A percentile compares a stretch with the other conserved stretches of the same genome.
phyloP scores from a whole-genome alignment of 2,888 invertebrate genomes.

The Spisula subtruncata region DNA sequence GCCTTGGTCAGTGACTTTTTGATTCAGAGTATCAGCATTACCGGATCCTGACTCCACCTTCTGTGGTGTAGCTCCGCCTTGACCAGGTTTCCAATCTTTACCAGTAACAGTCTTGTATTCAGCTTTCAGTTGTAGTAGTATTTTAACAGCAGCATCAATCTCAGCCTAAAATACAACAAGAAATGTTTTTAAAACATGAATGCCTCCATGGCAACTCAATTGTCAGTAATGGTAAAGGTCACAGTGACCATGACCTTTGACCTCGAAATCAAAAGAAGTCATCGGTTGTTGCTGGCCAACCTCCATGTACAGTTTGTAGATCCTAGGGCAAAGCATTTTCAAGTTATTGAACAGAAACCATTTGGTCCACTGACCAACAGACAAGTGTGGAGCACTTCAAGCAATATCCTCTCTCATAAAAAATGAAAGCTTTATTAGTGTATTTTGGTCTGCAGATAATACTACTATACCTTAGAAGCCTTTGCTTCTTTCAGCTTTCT shows the following conservation, averaged over 20 bases:
- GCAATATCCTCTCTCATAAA: no score
- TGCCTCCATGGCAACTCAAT: no score
- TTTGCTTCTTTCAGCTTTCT: constrained; percentile 91
- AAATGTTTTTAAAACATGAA: background rate
- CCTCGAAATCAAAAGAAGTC: no score
- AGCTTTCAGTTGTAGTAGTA: constrained; percentile 91
- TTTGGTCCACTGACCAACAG: no score
- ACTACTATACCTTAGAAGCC: constrained; percentile 90
- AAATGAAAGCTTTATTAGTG: no score
- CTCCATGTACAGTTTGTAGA: no score
- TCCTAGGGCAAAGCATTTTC: no score
- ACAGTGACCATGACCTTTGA: no score
- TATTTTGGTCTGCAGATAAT: background rate
- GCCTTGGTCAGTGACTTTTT: constrained; percentile 90
- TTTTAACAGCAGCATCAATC: constrained; percentile 90
- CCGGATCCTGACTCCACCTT: background rate
- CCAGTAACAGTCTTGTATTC: constrained; percentile 92
- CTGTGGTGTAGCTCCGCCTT: background rate
- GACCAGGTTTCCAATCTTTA: constrained; percentile 90
- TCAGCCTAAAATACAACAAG: constrained; percentile 72
- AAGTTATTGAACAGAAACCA: no score
- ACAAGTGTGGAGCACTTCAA: background rate
- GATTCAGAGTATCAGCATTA: constrained; percentile 77
- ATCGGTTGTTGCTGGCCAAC: no score
- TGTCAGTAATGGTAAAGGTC: no score